Evolutionary conservation across 1,140 invertebrate species (phyloP).

Genomic region (Zaprionus gabonicus): DNA sequence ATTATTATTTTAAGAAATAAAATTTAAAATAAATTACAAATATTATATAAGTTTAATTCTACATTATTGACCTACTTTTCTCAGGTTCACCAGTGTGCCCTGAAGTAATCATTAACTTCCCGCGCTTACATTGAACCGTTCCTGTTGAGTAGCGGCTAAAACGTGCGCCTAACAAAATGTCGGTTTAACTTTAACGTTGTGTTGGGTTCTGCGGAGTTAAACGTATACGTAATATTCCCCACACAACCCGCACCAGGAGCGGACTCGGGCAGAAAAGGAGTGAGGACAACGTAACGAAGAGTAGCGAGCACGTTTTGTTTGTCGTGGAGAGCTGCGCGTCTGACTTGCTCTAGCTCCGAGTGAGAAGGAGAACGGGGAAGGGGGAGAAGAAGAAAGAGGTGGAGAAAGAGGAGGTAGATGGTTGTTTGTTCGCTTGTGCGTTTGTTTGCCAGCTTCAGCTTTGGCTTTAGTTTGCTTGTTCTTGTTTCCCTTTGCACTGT

Average conservation of each 20-base stretch:
- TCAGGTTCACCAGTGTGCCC: neutral
- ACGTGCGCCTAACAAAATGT: slow-evolving; percentile 70
- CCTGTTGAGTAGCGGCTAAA: slow-evolving; percentile 40
- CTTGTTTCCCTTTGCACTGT: slow-evolving; percentile 61
- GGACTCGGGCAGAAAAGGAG: too few species aligned
- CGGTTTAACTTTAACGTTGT: slow-evolving; percentile 68
- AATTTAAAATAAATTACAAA: too few species aligned
- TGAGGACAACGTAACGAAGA: neutral
- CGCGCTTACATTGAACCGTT: slow-evolving; percentile 5
- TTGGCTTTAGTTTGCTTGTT: slow-evolving; percentile 55
- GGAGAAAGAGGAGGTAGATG: neutral
- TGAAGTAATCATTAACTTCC: neutral
- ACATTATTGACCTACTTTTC: neutral
- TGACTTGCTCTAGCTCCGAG: slow-evolving; percentile 54
- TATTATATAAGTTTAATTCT: too few species aligned
- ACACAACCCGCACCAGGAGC: too few species aligned
- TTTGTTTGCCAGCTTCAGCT: slow-evolving; percentile 48
- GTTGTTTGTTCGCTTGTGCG: slow-evolving; percentile 40
- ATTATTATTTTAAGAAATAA: too few species aligned
- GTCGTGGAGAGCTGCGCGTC: slow-evolving; percentile 47
- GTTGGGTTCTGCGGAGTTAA: slow-evolving; percentile 48
- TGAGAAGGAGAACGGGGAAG: neutral
- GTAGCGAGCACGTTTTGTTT: slow-evolving; percentile 33
- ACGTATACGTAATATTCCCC: slow-evolving; percentile 66
- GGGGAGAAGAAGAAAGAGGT: neutral